These are phyloP conservation scores for Polietes domitor DNA, from an alignment of 2,888 invertebrate species.

Conservation along the genomic window DNA sequence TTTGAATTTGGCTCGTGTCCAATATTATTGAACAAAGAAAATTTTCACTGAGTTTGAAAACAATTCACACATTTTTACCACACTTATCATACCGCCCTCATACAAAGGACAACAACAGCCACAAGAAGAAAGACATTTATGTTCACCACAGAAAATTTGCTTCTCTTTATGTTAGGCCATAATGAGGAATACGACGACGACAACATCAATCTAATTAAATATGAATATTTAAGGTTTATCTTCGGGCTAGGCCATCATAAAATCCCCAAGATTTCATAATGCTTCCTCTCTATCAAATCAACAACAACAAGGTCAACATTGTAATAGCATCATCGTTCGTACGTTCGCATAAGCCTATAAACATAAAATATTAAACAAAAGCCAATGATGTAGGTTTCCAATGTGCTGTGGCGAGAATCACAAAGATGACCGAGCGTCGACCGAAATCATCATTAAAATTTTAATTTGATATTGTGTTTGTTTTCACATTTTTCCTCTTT, in stretches of 20 bases:
- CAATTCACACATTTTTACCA: no score
- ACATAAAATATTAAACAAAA: background rate
- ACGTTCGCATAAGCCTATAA: background rate
- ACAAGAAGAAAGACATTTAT: background rate
- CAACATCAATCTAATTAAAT: background rate
- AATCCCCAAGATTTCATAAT: background rate
- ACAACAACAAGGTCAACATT: background rate
- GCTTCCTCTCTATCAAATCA: background rate
- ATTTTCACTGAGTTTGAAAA: no score
- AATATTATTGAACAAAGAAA: no score
- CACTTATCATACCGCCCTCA: no score
- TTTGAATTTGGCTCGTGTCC: no score
- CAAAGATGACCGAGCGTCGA: no score
- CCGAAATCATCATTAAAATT: no score
- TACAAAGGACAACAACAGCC: background rate
- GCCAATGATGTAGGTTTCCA: background rate
- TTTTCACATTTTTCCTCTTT: no score
- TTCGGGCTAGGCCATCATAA: background rate
- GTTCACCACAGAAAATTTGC: background rate
- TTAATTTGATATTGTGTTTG: no score
- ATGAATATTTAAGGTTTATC: background rate
- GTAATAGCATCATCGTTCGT: no score
- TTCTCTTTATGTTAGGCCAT: background rate
- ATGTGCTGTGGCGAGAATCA: no score
- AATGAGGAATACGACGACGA: background rate